Base-by-base conservation (phyloP, 2,113 vertebrate species). In the Climacteris rufus region DNA sequence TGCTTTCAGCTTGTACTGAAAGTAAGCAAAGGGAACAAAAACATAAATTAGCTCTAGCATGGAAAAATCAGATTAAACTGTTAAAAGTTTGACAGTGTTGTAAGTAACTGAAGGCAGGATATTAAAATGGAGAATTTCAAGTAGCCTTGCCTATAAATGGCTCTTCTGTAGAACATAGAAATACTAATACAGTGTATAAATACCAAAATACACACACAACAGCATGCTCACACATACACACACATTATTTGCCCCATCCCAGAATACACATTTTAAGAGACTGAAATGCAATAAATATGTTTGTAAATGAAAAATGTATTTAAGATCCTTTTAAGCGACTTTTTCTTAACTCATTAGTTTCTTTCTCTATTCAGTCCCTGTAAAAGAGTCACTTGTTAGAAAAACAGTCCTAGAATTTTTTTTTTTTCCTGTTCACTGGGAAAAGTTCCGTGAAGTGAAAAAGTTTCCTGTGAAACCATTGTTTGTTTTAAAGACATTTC, bases 191-290 rank as follows among this genome's bases (percentile, higher is more conserved):
- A 40, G 11, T 54, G 5, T 83, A 40, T 57, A 65, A 83, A 24
- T 44, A 70, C 25, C 30, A 83, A 80, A 76, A 65, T 65, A 39
- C 5, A 20, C 10, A 19, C 23, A 21, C 21, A 59, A 13, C 24
- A 42, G 19, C 17, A 40, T 31, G 49, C 31, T 88, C 17, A 60
- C 13, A 24, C 31, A 16, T 19, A 16, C 20, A 44, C 15, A 65
- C 35, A 50, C 0, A 1, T 21, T 70, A 14, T 47, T 23, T 65
- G 3, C 15, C 9, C 2, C 14, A 13, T 42, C 16, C 10, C 27
- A 49, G n/a, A 81, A 59, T 6, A 27, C 13, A 21, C 19, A 49
- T 54, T 89, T 91, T 49, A 15, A 59, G 79, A 75, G 27, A 47
- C 25, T 59, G 16, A 87, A 84, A 84, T 45, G 12, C 28, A 49